Percentiles rank a stretch among this genome's conserved stretches.
Evolutionary conservation across 2,888 invertebrate species (phyloP).

Genomic region (Acanthacorydalis orientalis): DNA sequence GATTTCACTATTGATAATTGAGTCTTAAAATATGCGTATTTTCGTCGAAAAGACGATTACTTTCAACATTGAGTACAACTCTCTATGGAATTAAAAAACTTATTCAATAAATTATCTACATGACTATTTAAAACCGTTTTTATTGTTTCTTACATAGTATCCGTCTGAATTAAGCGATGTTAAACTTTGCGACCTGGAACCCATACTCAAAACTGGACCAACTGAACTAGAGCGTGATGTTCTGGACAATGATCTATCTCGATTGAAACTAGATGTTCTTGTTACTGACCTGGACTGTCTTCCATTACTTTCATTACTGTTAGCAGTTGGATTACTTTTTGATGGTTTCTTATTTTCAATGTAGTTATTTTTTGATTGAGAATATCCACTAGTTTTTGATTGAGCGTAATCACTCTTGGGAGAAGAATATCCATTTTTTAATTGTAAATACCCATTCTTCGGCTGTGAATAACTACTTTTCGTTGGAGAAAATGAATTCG

Average conservation of each 20-base stretch:
- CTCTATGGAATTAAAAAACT: too few relatives aligned
- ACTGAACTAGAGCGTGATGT: not conserved
- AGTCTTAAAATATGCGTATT: too few relatives aligned
- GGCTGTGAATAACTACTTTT: too few relatives aligned
- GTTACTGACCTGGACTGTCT: constrained; percentile 16
- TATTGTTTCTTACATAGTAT: constrained; percentile 52
- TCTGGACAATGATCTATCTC: constrained; percentile 6
- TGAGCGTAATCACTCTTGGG: not conserved
- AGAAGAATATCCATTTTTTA: too few relatives aligned
- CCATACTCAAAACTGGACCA: constrained; percentile 17
- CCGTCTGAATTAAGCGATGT: constrained; percentile 64
- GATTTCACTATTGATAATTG: too few relatives aligned
- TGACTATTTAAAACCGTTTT: not conserved
- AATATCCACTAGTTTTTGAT: constrained; percentile 9
- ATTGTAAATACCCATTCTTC: too few relatives aligned
- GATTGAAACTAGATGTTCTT: constrained; percentile 6
- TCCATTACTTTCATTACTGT: constrained; percentile 23
- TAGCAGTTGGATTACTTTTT: too few relatives aligned
- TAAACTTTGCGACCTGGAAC: constrained; percentile 42
- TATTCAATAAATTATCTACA: too few relatives aligned
- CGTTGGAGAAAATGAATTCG: not conserved
- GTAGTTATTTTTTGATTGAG: constrained; percentile 17
- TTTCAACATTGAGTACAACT: too few relatives aligned
- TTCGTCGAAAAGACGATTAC: too few relatives aligned
- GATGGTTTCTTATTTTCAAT: too few relatives aligned